Evolutionary conservation across 2,888 invertebrate genomes (phyloP).

Genomic region (Leptinotarsa rubiginosa): DNA sequence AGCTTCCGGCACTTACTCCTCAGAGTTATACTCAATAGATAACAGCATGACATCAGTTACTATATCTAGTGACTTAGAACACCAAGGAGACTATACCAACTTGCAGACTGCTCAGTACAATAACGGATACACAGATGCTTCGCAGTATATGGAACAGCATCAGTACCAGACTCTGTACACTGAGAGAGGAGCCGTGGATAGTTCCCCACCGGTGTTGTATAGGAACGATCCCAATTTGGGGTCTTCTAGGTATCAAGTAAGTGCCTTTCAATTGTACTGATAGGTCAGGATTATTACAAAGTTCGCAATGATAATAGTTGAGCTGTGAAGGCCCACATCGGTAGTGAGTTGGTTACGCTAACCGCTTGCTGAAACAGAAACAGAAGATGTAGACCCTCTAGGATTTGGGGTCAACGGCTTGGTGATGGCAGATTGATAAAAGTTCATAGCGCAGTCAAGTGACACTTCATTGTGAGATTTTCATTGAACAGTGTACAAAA

Average conservation of each 20-base stretch:
- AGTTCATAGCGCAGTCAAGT: no score
- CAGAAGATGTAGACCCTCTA: no score
- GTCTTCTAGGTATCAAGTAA: conserved; percentile 67
- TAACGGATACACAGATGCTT: conserved; percentile 54
- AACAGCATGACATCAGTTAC: conserved; percentile 43
- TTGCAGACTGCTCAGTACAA: conserved; percentile 72
- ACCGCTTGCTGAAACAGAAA: no score
- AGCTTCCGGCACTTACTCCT: conserved; percentile 32
- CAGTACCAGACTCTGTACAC: conserved; percentile 55
- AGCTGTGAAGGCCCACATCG: no score
- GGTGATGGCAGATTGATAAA: no score
- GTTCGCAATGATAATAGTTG: no score
- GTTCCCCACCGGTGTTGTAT: conserved; percentile 72
- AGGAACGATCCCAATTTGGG: conserved; percentile 76
- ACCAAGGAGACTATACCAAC: conserved; percentile 72
- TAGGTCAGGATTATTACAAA: no score
- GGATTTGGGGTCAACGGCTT: no score
- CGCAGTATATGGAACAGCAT: conserved; percentile 57
- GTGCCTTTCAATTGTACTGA: conserved; percentile 25
- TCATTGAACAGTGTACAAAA: no score
- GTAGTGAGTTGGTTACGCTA: no score
- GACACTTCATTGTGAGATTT: no score
- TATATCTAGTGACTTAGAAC: conserved; percentile 47
- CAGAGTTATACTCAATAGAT: conserved; percentile 45
- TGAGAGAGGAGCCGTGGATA: conserved; percentile 59